phyloP scores from a whole-genome alignment of 2,113 vertebrate genomes.

The Okapia johnstoni region DNA sequence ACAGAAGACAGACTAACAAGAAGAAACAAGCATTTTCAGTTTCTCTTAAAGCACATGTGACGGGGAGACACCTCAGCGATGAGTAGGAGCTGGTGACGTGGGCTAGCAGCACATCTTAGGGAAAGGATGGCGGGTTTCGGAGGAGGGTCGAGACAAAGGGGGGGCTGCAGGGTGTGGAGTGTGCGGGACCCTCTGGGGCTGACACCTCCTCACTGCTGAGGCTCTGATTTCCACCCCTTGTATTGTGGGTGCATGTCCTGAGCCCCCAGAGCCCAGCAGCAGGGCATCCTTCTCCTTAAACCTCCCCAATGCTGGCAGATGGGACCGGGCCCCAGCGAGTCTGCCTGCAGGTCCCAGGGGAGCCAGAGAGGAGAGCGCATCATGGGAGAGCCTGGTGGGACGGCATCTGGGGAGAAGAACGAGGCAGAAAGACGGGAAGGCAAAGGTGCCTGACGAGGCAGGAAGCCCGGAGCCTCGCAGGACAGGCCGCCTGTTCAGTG shows the following conservation, averaged over 20 bases:
- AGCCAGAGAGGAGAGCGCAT: no score
- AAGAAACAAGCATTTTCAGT: neutral
- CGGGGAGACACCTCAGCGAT: neutral
- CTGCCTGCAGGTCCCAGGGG: no score
- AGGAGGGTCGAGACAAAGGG: neutral
- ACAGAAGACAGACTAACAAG: neutral
- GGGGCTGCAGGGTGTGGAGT: fast-evolving
- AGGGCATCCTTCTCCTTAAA: neutral
- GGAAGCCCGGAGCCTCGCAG: neutral
- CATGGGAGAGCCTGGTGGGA: neutral
- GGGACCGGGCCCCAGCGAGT: neutral
- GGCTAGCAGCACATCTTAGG: neutral
- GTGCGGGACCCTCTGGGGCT: neutral
- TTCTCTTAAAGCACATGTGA: neutral
- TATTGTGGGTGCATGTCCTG: neutral
- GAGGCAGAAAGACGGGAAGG: neutral
- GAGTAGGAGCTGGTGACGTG: fast-evolving
- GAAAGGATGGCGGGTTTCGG: neutral
- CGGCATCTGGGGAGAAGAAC: neutral
- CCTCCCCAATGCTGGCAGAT: neutral
- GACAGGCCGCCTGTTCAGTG: neutral
- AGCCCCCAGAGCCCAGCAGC: neutral
- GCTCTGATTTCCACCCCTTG: fast-evolving
- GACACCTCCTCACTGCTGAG: no score
- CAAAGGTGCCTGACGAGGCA: neutral